Evolutionary conservation across 1,140 invertebrate genomes (phyloP).

Genomic region (Drosophila guanche): DNA sequence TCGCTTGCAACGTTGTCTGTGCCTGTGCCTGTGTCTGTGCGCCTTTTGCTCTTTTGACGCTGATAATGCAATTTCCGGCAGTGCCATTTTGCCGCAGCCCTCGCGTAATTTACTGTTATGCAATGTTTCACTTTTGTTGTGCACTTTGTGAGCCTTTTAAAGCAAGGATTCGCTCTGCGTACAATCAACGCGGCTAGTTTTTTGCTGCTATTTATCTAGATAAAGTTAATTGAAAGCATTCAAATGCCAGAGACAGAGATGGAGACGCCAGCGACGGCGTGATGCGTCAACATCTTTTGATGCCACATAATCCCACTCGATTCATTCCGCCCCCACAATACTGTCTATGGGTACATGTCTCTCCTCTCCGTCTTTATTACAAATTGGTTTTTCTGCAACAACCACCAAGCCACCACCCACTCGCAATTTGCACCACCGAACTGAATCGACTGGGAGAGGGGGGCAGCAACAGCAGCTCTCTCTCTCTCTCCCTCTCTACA

Average conservation of each 20-base stretch:
- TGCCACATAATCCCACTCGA: conserved; percentile 52
- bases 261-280: conserved; percentile 40
- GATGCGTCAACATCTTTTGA: conserved; percentile 77
- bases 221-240: conserved; percentile 81
- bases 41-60: conserved; percentile 69
- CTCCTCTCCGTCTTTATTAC: conserved; percentile 75
- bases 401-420: conserved; percentile 53
- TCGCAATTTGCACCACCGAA: conserved; percentile 74
- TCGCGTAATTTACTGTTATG: conserved; percentile 73
- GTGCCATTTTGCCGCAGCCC: conserved; percentile 6
- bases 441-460: conserved; percentile 43
- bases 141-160: conserved; percentile 43
- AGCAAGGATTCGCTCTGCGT: conserved; percentile 19
- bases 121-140: conserved; percentile 76
- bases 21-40: conserved; percentile 13
- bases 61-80: conserved; percentile 80
- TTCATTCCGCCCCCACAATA: conserved; percentile 18
- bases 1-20: neutral
- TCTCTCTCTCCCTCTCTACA: conserved; percentile 36
- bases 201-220: conserved; percentile 75
- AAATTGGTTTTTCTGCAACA: conserved; percentile 80
- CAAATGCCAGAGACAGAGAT: conserved; percentile 46
- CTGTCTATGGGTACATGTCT: conserved; percentile 50
- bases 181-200: conserved; percentile 28
- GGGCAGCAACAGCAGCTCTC: no score